These are phyloP conservation scores for Allenopithecus nigroviridis DNA, from an alignment of 2,797 vertebrate genomes.

Conservation along the genomic window DNA sequence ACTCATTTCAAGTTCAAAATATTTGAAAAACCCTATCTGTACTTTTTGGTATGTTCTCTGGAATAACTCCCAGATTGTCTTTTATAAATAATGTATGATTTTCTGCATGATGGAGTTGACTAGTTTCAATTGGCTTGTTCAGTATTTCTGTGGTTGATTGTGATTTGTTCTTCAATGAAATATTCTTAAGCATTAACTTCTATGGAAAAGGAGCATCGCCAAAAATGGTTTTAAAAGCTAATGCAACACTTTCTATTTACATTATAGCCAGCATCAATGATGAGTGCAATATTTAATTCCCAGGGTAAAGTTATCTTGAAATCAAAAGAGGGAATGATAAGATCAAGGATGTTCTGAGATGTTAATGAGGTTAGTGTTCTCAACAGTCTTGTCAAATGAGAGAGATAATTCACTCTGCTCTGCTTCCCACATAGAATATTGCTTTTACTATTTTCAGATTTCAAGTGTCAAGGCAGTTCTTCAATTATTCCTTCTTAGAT, in stretches of 20 bases:
- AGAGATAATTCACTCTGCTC: slow-evolving; percentile 67
- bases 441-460: slow-evolving; percentile 64
- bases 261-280: slow-evolving; percentile 65
- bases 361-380: slow-evolving; percentile 73
- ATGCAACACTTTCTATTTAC: slow-evolving; percentile 57
- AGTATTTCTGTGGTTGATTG: slow-evolving; percentile 79
- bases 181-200: slow-evolving; percentile 60
- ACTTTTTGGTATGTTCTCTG: slow-evolving; percentile 77
- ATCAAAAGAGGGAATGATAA: slow-evolving; percentile 76
- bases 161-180: slow-evolving; percentile 71
- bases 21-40: slow-evolving; percentile 78
- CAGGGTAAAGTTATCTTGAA: slow-evolving; percentile 60
- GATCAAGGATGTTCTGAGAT: slow-evolving; percentile 74
- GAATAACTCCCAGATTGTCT: slow-evolving; percentile 81
- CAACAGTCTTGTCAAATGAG: slow-evolving; percentile 74
- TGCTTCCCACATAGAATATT: slow-evolving; percentile 39
- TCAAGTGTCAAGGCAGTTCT: slow-evolving; percentile 49
- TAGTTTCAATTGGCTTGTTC: slow-evolving; percentile 66
- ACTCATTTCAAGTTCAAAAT: slow-evolving; percentile 79
- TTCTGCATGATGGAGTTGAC: slow-evolving; percentile 73
- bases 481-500: slow-evolving; percentile 6
- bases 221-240: slow-evolving; percentile 60
- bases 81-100: slow-evolving; percentile 83
- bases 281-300: slow-evolving; percentile 76
- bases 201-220: slow-evolving; percentile 55